phyloP scores from a whole-genome alignment of 2,113 vertebrate species.

The Datnioides undecimradiatus region DNA sequence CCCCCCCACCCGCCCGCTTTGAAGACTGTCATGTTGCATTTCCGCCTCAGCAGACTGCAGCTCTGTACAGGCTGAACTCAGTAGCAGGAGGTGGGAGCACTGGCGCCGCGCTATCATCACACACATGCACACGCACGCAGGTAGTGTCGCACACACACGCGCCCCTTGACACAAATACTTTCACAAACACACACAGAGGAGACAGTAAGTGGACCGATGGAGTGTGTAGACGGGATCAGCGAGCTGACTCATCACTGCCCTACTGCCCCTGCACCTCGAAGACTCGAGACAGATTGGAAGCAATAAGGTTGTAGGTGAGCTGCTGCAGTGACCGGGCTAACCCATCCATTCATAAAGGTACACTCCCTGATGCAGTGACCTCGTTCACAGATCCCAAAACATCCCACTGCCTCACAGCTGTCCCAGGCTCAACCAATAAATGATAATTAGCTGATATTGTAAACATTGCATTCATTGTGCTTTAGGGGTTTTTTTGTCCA shows the following conservation, averaged over 20 bases:
- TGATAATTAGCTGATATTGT: no score
- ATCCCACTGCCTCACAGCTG: no score
- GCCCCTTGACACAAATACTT: neutral
- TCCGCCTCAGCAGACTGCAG: neutral
- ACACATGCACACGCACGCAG: neutral
- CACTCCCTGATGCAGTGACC: neutral
- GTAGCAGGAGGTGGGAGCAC: neutral
- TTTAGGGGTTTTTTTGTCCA: no score
- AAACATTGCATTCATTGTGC: no score
- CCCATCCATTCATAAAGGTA: neutral
- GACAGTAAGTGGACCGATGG: constrained; percentile 23
- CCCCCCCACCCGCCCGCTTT: neutral
- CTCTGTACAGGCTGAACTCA: neutral
- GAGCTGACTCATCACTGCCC: constrained; percentile 40
- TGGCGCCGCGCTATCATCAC: neutral
- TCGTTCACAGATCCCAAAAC: neutral
- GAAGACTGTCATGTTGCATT: neutral
- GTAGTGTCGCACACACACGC: neutral
- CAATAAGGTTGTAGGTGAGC: neutral
- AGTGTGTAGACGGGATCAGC: constrained; percentile 4
- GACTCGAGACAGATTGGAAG: neutral
- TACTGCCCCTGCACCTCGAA: constrained; percentile 1
- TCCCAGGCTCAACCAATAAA: neutral
- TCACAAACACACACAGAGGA: neutral
- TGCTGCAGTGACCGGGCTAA: neutral